Evolutionary conservation across 2,797 vertebrate species (phyloP), one percentile per base, ranked within the genome.

Genomic region (Poecilia picta): DNA sequence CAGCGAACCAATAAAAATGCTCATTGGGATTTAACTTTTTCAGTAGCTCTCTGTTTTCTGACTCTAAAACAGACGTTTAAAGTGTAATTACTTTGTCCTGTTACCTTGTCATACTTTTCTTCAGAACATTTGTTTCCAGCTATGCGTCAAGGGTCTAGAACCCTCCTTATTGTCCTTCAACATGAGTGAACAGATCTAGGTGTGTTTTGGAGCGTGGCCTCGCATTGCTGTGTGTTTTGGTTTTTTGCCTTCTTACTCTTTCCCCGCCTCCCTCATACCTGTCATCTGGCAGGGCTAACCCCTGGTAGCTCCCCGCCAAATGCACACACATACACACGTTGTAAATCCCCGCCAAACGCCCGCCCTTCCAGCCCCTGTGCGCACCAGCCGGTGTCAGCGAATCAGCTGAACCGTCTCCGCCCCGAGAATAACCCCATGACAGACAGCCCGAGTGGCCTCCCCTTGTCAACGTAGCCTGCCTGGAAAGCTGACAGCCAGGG

Each of bases 401-500:
- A 95, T 93, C 93, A 95, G 95, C 91, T 92, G 94, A 96, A 96
- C 91, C 85, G 91, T 93, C 94, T 96, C 94, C 95, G 88, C 79
- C 89, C 95, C 89, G 89, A 94, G 95, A 95, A 95, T 93, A 93
- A 91, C 88, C 93, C 93, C 91, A 82, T 95, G 95, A 96, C 95
- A 96, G 96, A 94, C 92, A 95, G 94, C 93, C 94, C 93, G 94
- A 94, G 93, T 94, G 90, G 94, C 91, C 92, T 91, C 89, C 94
- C 91, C 93, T 91, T 89, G 93, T 95, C 94, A 95, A 89, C 89
- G 87, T 92, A 91, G 91, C 86, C 91, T 84, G 88, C 92, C 93
- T 94, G 91, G 91, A 94, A 93, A 91, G 89, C 89, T 96, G 96
- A 96, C 90, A 95, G 95, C 94, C 92, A 89, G 95, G 95, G 94